phyloP scores from a whole-genome alignment of 2,113 vertebrate species.

The Pterocles burchelli region DNA sequence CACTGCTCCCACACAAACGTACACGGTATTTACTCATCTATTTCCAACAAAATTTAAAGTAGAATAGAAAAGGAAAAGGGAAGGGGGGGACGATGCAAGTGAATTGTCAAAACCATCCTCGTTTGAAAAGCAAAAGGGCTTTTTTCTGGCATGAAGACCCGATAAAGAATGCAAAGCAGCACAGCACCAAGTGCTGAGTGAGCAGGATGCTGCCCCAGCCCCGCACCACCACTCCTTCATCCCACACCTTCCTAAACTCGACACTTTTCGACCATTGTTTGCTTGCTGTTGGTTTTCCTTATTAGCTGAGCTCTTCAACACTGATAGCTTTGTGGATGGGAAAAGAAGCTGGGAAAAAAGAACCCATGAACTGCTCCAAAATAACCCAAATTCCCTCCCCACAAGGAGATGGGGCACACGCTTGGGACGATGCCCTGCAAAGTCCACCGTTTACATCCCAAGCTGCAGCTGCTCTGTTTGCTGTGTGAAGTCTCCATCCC shows the following conservation, averaged over 20 bases:
- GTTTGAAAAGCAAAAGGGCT: not conserved
- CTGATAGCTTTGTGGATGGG: not conserved
- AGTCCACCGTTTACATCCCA: not conserved
- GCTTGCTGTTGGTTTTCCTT: not conserved
- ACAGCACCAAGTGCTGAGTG: not conserved
- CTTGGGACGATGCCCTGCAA: not conserved
- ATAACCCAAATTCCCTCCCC: not conserved
- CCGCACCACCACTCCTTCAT: not conserved
- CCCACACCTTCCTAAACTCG: not conserved
- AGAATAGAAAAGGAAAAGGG: not conserved
- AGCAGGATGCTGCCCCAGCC: not conserved
- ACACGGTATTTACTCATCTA: conserved; percentile 32
- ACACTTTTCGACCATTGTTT: not conserved
- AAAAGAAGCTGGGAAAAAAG: not conserved
- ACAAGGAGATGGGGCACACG: rapidly evolving
- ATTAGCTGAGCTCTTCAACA: not conserved
- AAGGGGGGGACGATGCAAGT: not conserved
- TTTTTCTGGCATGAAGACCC: not conserved
- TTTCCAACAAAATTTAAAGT: not conserved
- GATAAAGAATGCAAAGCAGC: not conserved
- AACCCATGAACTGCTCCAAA: not conserved
- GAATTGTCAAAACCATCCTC: not conserved
- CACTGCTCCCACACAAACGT: not conserved
- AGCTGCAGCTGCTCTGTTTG: not conserved
- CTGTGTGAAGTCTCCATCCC: not conserved